Base-by-base conservation (phyloP, 2,888 invertebrate species). In the Eupithecia subumbrata region DNA sequence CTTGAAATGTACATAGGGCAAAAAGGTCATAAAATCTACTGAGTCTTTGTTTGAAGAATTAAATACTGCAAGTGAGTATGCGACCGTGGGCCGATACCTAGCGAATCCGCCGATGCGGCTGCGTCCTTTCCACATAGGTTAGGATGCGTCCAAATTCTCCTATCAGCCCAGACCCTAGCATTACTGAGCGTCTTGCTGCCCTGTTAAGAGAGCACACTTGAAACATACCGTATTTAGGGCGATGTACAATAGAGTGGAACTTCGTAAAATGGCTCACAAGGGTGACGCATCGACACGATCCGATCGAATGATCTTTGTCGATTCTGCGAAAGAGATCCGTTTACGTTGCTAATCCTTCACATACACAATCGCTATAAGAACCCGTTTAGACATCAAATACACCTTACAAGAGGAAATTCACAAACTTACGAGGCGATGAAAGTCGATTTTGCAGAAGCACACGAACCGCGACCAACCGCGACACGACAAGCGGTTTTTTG, bases 231-330 rank as follows among this genome's bases (percentile, higher is more conserved):
- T 34, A 64, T 69, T 34, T 69, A 40, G 30, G 18, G n/a, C 30
- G 60, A 71, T 71, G 74, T 67, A 85, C 86, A 87, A 82, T 86
- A 89, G 80, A 82, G 82, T 83, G 89, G 88, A 92, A 90, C 89
- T 67, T 90, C 86, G 84, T 88, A 92, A 92, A 92, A 93, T 93
- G 92, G 93, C 93, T 93, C 91, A 93, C 94, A 92, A 92, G 92
- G 93, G 93, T 94, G 94, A 94, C 94, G 94, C 94, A 94, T 94
- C 94, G 93, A 93, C 93, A 93, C 92, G 92, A 92, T 92, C 91
- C 92, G 87, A 92, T 90, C 91, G 90, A 92, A 91, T 92, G 92
- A 89, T 91, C 90, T 87, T 88, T 85, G 86, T 83, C 82, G 85
- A 87, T 88, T 82, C 85, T 81, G 71, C 78, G 79, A 81, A 64